Percentiles rank a stretch among this genome's conserved stretches.
phyloP scores from a whole-genome alignment of 2,113 vertebrate genomes.

The Serilophus lunatus region DNA sequence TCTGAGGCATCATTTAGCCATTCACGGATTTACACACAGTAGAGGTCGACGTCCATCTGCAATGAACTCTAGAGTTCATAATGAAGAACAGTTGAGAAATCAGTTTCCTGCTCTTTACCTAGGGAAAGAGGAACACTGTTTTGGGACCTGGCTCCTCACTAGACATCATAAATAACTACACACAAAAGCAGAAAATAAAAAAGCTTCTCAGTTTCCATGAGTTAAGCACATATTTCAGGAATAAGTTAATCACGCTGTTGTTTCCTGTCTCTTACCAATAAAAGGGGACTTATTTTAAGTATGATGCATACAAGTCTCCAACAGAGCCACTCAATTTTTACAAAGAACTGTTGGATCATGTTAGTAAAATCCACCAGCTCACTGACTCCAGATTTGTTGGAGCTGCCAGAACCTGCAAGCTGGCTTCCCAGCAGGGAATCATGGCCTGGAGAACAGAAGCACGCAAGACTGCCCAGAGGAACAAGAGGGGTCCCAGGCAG shows the following conservation, averaged over 20 bases:
- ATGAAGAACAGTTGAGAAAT: slow-evolving; percentile 17
- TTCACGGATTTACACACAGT: background rate
- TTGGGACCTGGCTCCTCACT: background rate
- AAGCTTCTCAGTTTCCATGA: background rate
- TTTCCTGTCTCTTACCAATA: slow-evolving; percentile 26
- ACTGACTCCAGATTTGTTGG: background rate
- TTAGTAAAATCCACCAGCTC: background rate
- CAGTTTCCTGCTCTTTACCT: slow-evolving; percentile 19
- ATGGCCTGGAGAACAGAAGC: background rate
- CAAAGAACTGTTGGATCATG: background rate
- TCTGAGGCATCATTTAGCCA: background rate
- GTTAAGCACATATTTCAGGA: slow-evolving; percentile 27
- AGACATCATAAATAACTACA: slow-evolving; percentile 10
- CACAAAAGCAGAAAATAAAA: background rate
- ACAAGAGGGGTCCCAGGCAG: background rate
- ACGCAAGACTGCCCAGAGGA: background rate
- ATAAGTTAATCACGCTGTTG: slow-evolving; percentile 23
- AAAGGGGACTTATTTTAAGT: background rate
- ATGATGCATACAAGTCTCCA: background rate
- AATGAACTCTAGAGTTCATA: background rate
- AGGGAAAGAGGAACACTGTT: background rate
- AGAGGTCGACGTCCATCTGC: background rate
- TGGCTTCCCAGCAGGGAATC: background rate
- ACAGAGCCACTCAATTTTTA: background rate
- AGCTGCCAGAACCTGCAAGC: background rate